A percentile compares a stretch with the other conserved stretches of the same genome.
phyloP scores from a whole-genome alignment of 2,888 invertebrate genomes.

The Acleris emargana region DNA sequence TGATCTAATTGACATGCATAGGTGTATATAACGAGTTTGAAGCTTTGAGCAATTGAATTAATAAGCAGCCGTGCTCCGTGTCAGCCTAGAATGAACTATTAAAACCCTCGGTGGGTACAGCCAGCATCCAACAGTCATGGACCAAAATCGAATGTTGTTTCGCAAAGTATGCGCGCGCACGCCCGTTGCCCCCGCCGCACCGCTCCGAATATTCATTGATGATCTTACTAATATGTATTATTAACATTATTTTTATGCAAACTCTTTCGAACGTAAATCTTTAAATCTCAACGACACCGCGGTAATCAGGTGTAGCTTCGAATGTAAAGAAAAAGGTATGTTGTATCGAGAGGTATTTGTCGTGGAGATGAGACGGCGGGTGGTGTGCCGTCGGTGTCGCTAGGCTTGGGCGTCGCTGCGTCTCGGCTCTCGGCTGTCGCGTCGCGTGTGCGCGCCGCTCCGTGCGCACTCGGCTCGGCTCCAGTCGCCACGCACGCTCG shows the following conservation, averaged over 20 bases:
- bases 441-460: slow-evolving; percentile 63
- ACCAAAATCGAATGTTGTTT: slow-evolving; percentile 84
- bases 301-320: slow-evolving; percentile 30
- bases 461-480: slow-evolving; percentile 66
- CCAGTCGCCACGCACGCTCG: slow-evolving; percentile 72
- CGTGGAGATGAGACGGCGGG: slow-evolving; percentile 56
- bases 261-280: slow-evolving; percentile 38
- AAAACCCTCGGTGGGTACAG: slow-evolving; percentile 77
- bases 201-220: slow-evolving; percentile 78
- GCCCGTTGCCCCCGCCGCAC: slow-evolving; percentile 64
- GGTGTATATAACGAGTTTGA: slow-evolving; percentile 7
- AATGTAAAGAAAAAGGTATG: background rate
- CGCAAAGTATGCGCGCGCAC: slow-evolving; percentile 77
- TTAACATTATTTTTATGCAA: slow-evolving; percentile 60
- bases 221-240: slow-evolving; percentile 76
- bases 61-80: slow-evolving; percentile 58
- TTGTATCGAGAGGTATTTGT: slow-evolving; percentile 28
- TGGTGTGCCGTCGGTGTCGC: slow-evolving; percentile 69
- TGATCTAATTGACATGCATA: slow-evolving; percentile 3
- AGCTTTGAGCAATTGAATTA: slow-evolving; percentile 45
- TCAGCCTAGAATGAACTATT: slow-evolving; percentile 79
- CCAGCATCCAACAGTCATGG: slow-evolving; percentile 82
- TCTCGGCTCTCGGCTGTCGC: slow-evolving; percentile 80
- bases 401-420: slow-evolving; percentile 82
- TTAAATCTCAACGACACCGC: slow-evolving; percentile 14